These are phyloP conservation scores for Anagrus nilaparvatae DNA, from an alignment of 1,140 invertebrate genomes.

Conservation along the genomic window DNA sequence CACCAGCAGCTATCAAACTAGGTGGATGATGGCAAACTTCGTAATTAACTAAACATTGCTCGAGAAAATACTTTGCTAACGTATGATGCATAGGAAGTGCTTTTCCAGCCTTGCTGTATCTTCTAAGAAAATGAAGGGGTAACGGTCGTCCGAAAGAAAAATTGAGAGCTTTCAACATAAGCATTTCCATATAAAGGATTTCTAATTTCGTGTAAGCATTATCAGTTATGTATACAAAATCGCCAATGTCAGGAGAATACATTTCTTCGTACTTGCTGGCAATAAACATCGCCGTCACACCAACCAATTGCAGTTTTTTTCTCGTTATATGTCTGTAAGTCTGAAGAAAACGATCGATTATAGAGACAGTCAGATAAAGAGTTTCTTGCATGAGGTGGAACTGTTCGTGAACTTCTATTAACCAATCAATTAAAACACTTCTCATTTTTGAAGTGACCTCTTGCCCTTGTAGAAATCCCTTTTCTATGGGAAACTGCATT, in stretches of 20 bases:
- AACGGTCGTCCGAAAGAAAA: constrained; percentile 78
- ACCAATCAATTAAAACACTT: constrained; percentile 82
- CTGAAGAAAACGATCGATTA: constrained; percentile 82
- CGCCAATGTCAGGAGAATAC: constrained; percentile 73
- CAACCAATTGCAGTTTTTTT: constrained; percentile 78
- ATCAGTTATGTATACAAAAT: constrained; percentile 90
- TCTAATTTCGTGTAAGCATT: constrained; percentile 73
- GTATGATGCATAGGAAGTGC: constrained; percentile 61
- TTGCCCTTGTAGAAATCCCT: constrained; percentile 55
- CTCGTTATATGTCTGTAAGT: constrained; percentile 47
- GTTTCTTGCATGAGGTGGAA: constrained; percentile 87
- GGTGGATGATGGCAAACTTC: constrained; percentile 69
- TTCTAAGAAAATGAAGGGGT: constrained; percentile 78
- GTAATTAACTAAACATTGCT: constrained; percentile 76
- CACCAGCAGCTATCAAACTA: constrained; percentile 67
- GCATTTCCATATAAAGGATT: constrained; percentile 74
- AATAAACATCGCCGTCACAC: constrained; percentile 82
- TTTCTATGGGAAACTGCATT: constrained; percentile 48
- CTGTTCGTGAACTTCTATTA: constrained; percentile 83
- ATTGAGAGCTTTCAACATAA: constrained; percentile 64
- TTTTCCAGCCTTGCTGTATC: constrained; percentile 65
- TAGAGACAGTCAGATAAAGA: constrained; percentile 76
- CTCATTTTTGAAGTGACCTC: constrained; percentile 75
- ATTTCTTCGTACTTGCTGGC: constrained; percentile 96
- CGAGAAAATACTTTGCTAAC: constrained; percentile 88